phyloP scores from a whole-genome alignment of 2,797 vertebrate species.

The Chrysocyon brachyurus region DNA sequence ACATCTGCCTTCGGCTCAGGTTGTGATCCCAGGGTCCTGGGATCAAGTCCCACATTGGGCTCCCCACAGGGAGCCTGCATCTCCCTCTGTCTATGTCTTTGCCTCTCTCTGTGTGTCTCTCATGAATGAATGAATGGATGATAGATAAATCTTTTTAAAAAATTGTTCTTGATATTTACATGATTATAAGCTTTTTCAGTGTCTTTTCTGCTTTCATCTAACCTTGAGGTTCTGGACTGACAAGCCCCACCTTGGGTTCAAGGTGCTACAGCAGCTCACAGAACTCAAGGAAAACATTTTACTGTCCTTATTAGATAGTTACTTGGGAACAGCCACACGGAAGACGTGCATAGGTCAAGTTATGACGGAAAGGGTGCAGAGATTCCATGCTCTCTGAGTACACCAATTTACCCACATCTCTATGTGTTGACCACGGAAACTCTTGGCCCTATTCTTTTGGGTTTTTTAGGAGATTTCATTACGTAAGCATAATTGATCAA shows the following conservation, averaged over 20 bases:
- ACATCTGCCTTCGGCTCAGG: too few species aligned
- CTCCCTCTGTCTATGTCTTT: too few species aligned
- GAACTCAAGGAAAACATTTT: neutral
- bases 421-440: neutral
- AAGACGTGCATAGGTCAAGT: neutral
- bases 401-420: neutral
- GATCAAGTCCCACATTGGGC: too few species aligned
- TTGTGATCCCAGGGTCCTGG: too few species aligned
- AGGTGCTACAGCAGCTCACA: neutral
- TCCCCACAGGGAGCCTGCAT: too few species aligned
- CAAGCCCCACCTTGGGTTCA: neutral
- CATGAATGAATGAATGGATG: too few species aligned
- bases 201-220: neutral
- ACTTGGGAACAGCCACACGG: neutral
- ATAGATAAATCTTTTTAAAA: too few species aligned
- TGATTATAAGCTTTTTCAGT: slow-evolving; percentile 7
- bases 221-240: neutral
- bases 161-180: slow-evolving; percentile 4
- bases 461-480: neutral
- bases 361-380: neutral
- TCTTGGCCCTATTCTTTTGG: neutral
- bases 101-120: too few species aligned
- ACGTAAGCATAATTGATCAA: neutral
- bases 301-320: neutral
- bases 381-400: neutral